Evolutionary conservation across 2,113 vertebrate genomes (phyloP).

Genomic region (Hiodon alosoides): DNA sequence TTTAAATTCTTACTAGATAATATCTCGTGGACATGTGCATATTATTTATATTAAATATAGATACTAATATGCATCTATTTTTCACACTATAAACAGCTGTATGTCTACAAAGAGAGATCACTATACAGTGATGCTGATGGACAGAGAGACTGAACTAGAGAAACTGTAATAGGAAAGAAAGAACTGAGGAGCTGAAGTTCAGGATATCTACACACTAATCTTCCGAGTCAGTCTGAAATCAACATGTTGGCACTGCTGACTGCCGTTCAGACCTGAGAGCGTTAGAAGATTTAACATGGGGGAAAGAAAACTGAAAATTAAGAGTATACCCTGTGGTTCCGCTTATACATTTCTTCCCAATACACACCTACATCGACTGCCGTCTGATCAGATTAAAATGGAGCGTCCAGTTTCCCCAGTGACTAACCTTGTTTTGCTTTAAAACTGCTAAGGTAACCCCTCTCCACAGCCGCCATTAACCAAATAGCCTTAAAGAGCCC

Average conservation of each 20-base stretch:
- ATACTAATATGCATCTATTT: too few species aligned
- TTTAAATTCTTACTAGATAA: too few species aligned
- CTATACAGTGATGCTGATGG: slow-evolving; percentile 7
- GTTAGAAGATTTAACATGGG: too few species aligned
- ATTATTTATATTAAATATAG: too few species aligned
- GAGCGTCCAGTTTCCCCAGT: background rate
- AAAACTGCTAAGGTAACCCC: background rate
- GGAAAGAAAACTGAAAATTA: too few species aligned
- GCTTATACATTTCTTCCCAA: too few species aligned
- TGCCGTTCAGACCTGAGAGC: background rate
- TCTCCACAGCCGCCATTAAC: background rate
- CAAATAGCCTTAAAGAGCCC: background rate
- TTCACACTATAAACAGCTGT: too few species aligned
- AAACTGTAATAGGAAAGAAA: slow-evolving; percentile 16
- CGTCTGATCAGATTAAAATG: background rate
- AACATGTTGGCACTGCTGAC: background rate
- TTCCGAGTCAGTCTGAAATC: background rate
- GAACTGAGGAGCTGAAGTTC: background rate
- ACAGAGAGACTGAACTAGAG: slow-evolving; percentile 6
- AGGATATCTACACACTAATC: background rate
- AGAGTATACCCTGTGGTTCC: too few species aligned
- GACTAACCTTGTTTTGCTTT: background rate
- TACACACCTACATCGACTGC: background rate
- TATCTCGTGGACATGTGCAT: too few species aligned
- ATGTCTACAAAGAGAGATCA: too few species aligned